These are phyloP conservation scores for Listrodromus nycthemerus DNA, from an alignment of 2,888 invertebrate species.

Conservation along the genomic window DNA sequence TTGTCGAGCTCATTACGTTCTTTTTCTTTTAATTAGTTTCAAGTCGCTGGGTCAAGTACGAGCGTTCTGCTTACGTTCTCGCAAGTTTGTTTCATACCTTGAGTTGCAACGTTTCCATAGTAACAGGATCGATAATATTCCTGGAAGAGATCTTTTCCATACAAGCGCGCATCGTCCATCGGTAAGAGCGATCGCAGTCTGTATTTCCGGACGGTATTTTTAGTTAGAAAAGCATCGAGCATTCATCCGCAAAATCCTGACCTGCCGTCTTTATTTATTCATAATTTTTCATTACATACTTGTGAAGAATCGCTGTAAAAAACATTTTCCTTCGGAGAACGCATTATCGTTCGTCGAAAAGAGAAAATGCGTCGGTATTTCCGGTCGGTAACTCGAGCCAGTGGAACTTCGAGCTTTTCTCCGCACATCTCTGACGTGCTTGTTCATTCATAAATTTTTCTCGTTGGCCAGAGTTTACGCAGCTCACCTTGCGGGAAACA, in stretches of 20 bases:
- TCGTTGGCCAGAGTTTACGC: constrained; percentile 9
- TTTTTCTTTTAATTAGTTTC: neutral
- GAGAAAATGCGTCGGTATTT: neutral
- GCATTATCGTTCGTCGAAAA: neutral
- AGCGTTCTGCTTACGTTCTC: neutral
- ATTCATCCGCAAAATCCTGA: neutral
- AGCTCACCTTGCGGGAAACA: neutral
- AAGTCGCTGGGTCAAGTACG: neutral
- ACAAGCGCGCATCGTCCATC: neutral
- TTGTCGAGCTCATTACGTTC: neutral
- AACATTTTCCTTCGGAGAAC: neutral
- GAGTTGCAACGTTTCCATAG: constrained; percentile 24
- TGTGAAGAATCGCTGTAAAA: constrained; percentile 28
- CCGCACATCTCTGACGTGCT: neutral
- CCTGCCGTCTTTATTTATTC: constrained; percentile 16
- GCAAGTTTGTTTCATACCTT: neutral
- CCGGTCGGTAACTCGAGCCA: neutral
- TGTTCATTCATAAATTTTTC: constrained; percentile 38
- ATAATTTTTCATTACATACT: neutral
- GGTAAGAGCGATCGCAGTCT: neutral
- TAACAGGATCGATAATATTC: constrained; percentile 41
- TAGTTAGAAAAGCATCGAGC: neutral
- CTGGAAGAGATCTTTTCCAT: constrained; percentile 2
- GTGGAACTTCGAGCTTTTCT: neutral
- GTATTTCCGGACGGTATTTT: neutral